These are phyloP conservation scores for Drosophila burlai DNA, from an alignment of 1,140 invertebrate genomes.

Conservation along the genomic window DNA sequence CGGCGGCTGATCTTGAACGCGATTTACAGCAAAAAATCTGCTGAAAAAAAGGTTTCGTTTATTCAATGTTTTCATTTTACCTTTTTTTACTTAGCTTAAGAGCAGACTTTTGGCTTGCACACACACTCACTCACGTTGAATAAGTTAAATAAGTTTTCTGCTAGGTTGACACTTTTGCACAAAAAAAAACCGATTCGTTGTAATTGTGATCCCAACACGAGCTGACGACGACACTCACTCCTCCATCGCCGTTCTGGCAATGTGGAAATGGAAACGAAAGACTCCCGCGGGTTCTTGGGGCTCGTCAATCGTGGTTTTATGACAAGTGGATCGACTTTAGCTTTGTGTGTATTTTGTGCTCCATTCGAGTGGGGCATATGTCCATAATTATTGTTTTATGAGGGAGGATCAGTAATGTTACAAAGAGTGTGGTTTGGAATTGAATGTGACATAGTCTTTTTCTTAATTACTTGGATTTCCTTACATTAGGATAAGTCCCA, in stretches of 20 bases:
- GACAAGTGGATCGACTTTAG: conserved; percentile 42
- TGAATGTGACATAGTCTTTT: not conserved
- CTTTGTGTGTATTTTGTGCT: conserved; percentile 17
- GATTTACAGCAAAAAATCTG: conserved; percentile 29
- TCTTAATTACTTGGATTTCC: not conserved
- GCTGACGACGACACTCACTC: conserved; percentile 29
- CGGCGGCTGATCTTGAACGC: conserved; percentile 35
- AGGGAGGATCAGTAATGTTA: conserved; percentile 23
- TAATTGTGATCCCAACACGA: conserved; percentile 57
- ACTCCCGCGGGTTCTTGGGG: conserved; percentile 17
- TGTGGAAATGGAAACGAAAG: conserved; percentile 20
- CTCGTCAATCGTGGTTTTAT: conserved; percentile 28
- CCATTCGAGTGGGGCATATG: conserved; percentile 22
- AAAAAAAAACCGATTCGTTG: conserved; percentile 26
- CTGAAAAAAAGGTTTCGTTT: conserved; percentile 37
- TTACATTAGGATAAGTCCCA: no score
- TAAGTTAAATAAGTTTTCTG: conserved; percentile 15
- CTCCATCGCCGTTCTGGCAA: conserved; percentile 25
- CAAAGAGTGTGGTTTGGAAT: not conserved
- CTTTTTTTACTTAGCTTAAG: conserved; percentile 19
- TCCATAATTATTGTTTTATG: conserved; percentile 15
- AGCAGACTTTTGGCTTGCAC: conserved; percentile 29
- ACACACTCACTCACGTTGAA: conserved; percentile 17
- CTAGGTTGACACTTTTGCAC: conserved; percentile 61
- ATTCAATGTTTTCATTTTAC: conserved; percentile 2